A percentile compares a stretch with the other conserved stretches of the same genome.
These are phyloP conservation scores for Hycleus cichorii DNA, from an alignment of 1,140 invertebrate genomes.

Conservation along the genomic window DNA sequence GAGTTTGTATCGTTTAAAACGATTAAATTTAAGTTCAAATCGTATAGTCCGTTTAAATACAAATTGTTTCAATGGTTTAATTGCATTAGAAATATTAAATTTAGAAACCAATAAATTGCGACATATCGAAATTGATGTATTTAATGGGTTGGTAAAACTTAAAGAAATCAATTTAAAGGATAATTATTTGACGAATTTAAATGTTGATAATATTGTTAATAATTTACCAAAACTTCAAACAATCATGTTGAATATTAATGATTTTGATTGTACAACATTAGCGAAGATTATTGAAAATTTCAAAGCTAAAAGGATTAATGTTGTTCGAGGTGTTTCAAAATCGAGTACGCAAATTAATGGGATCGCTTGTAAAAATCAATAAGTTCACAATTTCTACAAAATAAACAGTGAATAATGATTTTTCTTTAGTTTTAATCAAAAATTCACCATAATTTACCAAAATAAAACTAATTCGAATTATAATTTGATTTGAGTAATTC, in stretches of 20 bases:
- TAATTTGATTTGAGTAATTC: too few species aligned
- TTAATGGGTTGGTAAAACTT: constrained; percentile 50
- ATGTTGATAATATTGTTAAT: constrained; percentile 11
- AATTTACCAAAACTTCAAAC: constrained; percentile 4
- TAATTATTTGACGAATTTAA: constrained; percentile 44
- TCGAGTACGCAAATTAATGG: constrained; percentile 1
- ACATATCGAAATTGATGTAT: constrained; percentile 50
- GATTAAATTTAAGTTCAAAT: constrained; percentile 62
- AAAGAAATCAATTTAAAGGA: constrained; percentile 54
- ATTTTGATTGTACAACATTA: constrained; percentile 5
- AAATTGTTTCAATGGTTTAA: constrained; percentile 54
- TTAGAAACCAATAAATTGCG: constrained; percentile 51
- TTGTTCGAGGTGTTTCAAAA: constrained; percentile 3
- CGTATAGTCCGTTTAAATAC: constrained; percentile 51
- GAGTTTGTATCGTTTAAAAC: constrained; percentile 40
- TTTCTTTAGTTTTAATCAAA: too few species aligned
- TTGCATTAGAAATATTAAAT: constrained; percentile 53
- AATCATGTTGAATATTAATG: constrained; percentile 9
- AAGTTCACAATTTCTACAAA: not conserved
- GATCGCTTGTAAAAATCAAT: constrained; percentile 11
- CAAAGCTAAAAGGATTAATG: constrained; percentile 3
- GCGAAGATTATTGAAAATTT: constrained; percentile 3
- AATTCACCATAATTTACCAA: too few species aligned
- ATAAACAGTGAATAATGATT: too few species aligned
- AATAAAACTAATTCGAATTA: too few species aligned